Percentiles rank a stretch among this genome's conserved stretches.
phyloP scores from a whole-genome alignment of 92 coral and sea anemone genomes.

The Porites divaricata region DNA sequence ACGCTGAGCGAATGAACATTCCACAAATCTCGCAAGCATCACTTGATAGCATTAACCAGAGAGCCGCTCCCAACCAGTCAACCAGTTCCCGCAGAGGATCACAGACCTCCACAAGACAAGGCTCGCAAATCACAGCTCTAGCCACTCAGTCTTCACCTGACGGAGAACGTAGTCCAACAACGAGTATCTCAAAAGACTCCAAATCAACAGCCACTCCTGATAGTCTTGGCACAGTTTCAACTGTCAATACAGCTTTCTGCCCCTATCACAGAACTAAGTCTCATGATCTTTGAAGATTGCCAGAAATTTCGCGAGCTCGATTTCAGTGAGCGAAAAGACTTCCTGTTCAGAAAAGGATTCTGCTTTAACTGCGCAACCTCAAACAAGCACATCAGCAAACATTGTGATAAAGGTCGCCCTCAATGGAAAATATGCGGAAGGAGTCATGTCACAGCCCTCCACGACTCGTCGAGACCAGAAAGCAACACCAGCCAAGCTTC shows the following conservation, averaged over 20 bases:
- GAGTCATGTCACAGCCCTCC: conserved; percentile 55
- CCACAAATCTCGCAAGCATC: conserved; percentile 47
- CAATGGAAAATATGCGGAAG: conserved; percentile 40
- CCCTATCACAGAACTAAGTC: conserved; percentile 56
- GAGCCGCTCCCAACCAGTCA: too few relatives aligned
- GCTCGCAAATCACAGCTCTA: too few relatives aligned
- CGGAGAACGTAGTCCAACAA: too few relatives aligned
- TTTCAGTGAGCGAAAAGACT: conserved; percentile 20
- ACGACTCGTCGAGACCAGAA: conserved; percentile 31
- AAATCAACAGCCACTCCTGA: background rate
- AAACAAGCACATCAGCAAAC: conserved; percentile 37
- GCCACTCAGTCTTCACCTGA: too few relatives aligned
- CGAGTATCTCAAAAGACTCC: too few relatives aligned
- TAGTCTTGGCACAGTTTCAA: background rate
- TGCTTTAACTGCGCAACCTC: conserved; percentile 45
- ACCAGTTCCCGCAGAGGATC: too few relatives aligned
- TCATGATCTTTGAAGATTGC: conserved; percentile 48
- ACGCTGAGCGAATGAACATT: conserved; percentile 71
- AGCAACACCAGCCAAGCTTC: background rate
- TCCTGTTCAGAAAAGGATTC: conserved; percentile 21
- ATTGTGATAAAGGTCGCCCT: conserved; percentile 13
- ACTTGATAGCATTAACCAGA: too few relatives aligned
- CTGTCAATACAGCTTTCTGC: conserved; percentile 31
- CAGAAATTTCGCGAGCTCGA: conserved; percentile 43
- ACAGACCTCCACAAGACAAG: too few relatives aligned